Conservation (phyloP, 2,888 invertebrate species). For the Subacronicta megacephala region DNA sequence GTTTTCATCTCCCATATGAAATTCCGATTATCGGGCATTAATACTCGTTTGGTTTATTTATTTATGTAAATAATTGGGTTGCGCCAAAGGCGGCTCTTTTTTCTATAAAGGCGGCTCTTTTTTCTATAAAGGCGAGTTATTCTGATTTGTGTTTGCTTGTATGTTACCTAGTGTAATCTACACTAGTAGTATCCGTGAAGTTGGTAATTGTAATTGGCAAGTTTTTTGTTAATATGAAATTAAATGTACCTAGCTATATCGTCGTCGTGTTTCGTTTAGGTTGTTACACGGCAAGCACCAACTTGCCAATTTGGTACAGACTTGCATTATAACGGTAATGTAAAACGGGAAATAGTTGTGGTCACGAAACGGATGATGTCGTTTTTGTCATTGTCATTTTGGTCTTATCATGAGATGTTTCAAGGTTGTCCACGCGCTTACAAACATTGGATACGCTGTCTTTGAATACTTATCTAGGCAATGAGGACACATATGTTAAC, state of each 20-base stretch:
- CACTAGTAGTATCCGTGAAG: slow-evolving; percentile 38
- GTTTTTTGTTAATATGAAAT: slow-evolving; percentile 9
- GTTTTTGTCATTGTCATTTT: slow-evolving; percentile 73
- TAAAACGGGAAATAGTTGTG: slow-evolving; percentile 74
- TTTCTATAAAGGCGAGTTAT: slow-evolving; percentile 30
- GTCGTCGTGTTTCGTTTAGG: slow-evolving; percentile 41
- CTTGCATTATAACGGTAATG: slow-evolving; percentile 73
- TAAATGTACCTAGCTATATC: slow-evolving; percentile 19
- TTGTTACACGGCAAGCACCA: slow-evolving; percentile 52
- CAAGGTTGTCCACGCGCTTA: slow-evolving; percentile 60
- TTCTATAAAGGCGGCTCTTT: slow-evolving; percentile 34
- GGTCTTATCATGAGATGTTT: slow-evolving; percentile 63
- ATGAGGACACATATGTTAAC: slow-evolving; percentile 65
- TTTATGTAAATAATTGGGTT: slow-evolving; percentile 30
- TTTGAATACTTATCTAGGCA: slow-evolving; percentile 55
- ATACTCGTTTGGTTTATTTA: slow-evolving; percentile 26
- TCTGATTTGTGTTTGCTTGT: slow-evolving; percentile 40
- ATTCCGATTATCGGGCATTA: slow-evolving; percentile 41
- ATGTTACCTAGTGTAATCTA: slow-evolving; percentile 43
- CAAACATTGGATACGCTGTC: slow-evolving; percentile 38
- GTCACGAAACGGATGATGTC: slow-evolving; percentile 75
- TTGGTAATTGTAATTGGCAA: slow-evolving; percentile 20
- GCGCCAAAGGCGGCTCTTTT: slow-evolving; percentile 37
- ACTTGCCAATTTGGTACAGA: slow-evolving; percentile 65
- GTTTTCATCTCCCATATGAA: slow-evolving; percentile 23